Conservation (phyloP, 2,888 invertebrate species). For the Spisula subtruncata region DNA sequence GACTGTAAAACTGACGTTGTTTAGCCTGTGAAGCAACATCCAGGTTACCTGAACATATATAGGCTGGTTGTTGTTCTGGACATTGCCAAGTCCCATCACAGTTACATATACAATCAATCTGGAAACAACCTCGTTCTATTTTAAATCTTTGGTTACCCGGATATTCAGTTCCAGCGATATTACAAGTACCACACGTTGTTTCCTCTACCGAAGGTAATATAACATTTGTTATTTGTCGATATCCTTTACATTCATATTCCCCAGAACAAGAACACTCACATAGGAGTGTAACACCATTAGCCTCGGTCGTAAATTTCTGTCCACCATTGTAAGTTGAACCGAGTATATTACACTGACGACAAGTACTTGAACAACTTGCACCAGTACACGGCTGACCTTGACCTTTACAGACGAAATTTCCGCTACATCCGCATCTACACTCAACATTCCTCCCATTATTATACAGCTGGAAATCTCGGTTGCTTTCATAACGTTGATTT, state of each 20-base stretch:
- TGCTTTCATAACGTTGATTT: conserved; percentile 72
- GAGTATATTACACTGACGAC: conserved; percentile 76
- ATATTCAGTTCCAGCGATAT: conserved; percentile 70
- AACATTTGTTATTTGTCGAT: conserved; percentile 58
- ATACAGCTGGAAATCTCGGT: conserved; percentile 74
- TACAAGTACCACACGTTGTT: conserved; percentile 75
- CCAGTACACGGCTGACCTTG: background rate
- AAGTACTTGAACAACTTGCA: conserved; percentile 44
- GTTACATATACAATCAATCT: conserved; percentile 76
- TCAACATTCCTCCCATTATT: conserved; percentile 49
- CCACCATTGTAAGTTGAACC: conserved; percentile 73
- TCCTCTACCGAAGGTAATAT: conserved; percentile 59
- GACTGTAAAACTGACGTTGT: conserved; percentile 51
- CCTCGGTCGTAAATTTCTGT: conserved; percentile 74
- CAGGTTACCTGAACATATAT: conserved; percentile 23
- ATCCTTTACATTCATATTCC: conserved; percentile 66
- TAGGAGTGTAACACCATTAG: conserved; percentile 74
- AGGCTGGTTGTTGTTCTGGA: conserved; percentile 66
- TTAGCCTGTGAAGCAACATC: background rate
- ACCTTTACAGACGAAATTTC: conserved; percentile 71
- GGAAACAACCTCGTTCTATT: conserved; percentile 77
- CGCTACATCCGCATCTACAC: conserved; percentile 68
- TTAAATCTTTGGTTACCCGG: conserved; percentile 75
- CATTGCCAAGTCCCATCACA: conserved; percentile 84
- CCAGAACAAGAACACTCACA: conserved; percentile 83